These are phyloP conservation scores for Tetragnatha montana DNA, from an alignment of 2,888 invertebrate genomes.

Conservation along the genomic window DNA sequence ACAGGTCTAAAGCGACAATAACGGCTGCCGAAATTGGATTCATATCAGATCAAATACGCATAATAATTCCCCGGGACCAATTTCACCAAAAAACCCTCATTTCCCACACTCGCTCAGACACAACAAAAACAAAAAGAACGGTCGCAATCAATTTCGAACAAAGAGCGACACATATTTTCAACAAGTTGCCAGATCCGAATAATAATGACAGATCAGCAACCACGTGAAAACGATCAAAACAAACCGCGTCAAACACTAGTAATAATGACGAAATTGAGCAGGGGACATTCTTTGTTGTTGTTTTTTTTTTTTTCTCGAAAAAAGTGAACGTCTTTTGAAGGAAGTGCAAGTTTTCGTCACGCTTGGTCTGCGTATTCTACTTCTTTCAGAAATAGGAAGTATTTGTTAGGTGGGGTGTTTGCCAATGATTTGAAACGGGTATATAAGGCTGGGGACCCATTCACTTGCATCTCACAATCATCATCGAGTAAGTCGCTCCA, in stretches of 20 bases:
- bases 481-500: conserved; percentile 46
- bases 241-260: conserved; percentile 21
- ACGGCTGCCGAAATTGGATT: background rate
- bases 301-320: conserved; percentile 3
- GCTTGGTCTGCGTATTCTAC: conserved; percentile 39
- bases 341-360: conserved; percentile 53
- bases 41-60: background rate
- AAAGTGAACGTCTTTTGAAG: conserved; percentile 46
- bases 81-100: conserved; percentile 7
- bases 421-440: conserved; percentile 1
- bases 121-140: background rate
- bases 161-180: conserved; percentile 30
- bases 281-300: conserved; percentile 24
- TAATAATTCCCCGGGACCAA: conserved; percentile 3
- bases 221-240: conserved; percentile 39
- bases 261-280: conserved; percentile 43
- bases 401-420: conserved; percentile 39
- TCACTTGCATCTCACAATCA: conserved; percentile 57
- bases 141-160: conserved; percentile 20
- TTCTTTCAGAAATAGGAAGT: conserved; percentile 55
- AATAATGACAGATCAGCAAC: conserved; percentile 46
- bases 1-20: background rate
- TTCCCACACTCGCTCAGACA: conserved; percentile 20
- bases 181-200: conserved; percentile 25
- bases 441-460: conserved; percentile 39